Percentiles rank a stretch among this genome's conserved stretches.
Evolutionary conservation across 1,140 invertebrate genomes (phyloP).

Genomic region (Megalopta genalis): DNA sequence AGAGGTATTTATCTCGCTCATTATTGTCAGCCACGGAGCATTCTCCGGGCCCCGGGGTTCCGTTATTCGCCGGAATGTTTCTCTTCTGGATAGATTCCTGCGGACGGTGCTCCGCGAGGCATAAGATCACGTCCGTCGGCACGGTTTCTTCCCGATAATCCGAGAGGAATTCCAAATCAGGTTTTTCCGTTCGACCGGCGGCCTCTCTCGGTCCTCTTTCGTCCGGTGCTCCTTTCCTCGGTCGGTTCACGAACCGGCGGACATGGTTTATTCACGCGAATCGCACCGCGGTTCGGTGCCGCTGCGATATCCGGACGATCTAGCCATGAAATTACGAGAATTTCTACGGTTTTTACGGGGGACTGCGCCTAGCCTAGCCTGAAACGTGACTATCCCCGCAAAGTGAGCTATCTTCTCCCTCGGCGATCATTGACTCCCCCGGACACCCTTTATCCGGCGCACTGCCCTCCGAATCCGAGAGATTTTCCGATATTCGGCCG

Average conservation of each 20-base stretch:
- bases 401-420: constrained; percentile 20
- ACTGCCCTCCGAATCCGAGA: too few species aligned
- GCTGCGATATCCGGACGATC: constrained; percentile 6
- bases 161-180: constrained; percentile 33
- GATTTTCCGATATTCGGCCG: too few species aligned
- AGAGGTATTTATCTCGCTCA: constrained; percentile 41
- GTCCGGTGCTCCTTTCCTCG: neutral
- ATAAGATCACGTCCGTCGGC: constrained; percentile 28
- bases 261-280: constrained; percentile 30
- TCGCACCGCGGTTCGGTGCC: neutral
- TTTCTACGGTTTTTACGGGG: constrained; percentile 1
- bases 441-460: too few species aligned
- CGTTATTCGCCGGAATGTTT: constrained; percentile 29
- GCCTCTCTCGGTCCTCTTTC: neutral
- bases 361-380: neutral
- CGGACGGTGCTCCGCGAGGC: constrained; percentile 18
- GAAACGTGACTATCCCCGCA: neutral
- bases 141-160: constrained; percentile 38
- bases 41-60: constrained; percentile 18
- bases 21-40: constrained; percentile 36
- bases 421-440: too few species aligned
- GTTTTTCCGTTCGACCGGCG: constrained; percentile 15
- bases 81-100: constrained; percentile 12
- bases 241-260: neutral
- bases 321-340: constrained; percentile 13